Conservation (phyloP, 2,888 invertebrate species). For the Phalangium opilio region DNA sequence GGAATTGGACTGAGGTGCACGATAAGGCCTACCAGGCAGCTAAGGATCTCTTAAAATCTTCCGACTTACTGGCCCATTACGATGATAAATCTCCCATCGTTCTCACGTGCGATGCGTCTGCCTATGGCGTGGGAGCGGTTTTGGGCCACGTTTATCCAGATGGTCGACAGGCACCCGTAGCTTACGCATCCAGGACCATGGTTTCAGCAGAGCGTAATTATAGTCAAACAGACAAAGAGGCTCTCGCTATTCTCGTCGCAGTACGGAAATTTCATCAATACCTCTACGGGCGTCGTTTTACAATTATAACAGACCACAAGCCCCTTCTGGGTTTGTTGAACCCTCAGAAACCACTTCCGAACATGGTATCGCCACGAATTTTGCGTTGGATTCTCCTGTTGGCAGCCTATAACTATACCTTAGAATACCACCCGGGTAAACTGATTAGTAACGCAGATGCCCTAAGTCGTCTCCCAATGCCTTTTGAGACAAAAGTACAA, state of each 20-base stretch:
- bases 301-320: slow-evolving; percentile 17
- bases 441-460: slow-evolving; percentile 6
- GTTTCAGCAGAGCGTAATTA: slow-evolving; percentile 17
- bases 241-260: slow-evolving; percentile 16
- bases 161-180: slow-evolving; percentile 16
- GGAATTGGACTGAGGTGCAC: slow-evolving; percentile 7
- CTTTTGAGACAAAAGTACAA: not conserved
- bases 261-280: slow-evolving; percentile 21
- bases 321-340: slow-evolving; percentile 9
- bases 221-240: too few relatives aligned
- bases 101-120: slow-evolving; percentile 19
- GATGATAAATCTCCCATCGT: slow-evolving; percentile 12
- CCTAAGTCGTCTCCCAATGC: slow-evolving; percentile 1
- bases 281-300: slow-evolving; percentile 17
- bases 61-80: slow-evolving; percentile 13
- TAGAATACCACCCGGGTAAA: slow-evolving; percentile 2
- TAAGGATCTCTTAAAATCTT: slow-evolving; percentile 3
- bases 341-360: not conserved
- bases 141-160: slow-evolving; percentile 15
- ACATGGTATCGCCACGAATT: slow-evolving; percentile 6
- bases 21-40: slow-evolving; percentile 5
- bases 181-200: slow-evolving; percentile 20
- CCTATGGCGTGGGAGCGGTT: slow-evolving; percentile 20
- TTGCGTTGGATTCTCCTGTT: slow-evolving; percentile 7
- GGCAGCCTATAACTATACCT: slow-evolving; percentile 1